Base-by-base conservation (phyloP, 2,888 invertebrate species). In the Diplolepis rosae region DNA sequence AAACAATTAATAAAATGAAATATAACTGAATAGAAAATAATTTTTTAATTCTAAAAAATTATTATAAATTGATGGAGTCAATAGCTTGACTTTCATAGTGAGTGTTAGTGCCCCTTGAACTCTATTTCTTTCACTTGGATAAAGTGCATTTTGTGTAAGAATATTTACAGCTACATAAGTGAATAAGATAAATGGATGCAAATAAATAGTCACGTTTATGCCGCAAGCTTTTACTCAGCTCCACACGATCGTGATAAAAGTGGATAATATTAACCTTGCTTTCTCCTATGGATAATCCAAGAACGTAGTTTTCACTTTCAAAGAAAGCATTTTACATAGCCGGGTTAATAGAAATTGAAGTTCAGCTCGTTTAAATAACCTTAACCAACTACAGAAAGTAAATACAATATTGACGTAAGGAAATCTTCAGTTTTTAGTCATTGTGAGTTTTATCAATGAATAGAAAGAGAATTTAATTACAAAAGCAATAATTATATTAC, bases 301-400 rank as follows among this genome's bases (percentile, higher is more conserved):
- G 18, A 61, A 39, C 61, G 35, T 39, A 7, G 39, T 61, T 61
- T 61, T 61, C 61, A 61, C 39, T 61, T 61, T 61, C 61, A 24
- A 56, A 61, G 61, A 61, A 39, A 39, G 27, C 32, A 61, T 61
- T 61, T 15, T 32, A 15, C 54, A 9, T 1, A 52, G 7, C 15
- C 2, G 13, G 39, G 6, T 61, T 24, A 11, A 39, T 39, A 39
- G 61, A 39, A 61, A 39, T 35, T 39, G 13, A 61, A 13, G 35
- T 35, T 22, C 22, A 35, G 24, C 18, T 35, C 18, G 15, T 18
- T 11, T 32, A 22, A 9, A 7, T 56, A 13, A 35, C 35, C 56
- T 56, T 56, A 56, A 24, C 56, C 32, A 32, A 22, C 30, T 11
- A 22, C 22, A 6, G 32, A 56, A 22, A 50, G 24, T 50, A 7